Base-by-base conservation (phyloP, 1,140 invertebrate species). In the Saccostrea echinata region DNA sequence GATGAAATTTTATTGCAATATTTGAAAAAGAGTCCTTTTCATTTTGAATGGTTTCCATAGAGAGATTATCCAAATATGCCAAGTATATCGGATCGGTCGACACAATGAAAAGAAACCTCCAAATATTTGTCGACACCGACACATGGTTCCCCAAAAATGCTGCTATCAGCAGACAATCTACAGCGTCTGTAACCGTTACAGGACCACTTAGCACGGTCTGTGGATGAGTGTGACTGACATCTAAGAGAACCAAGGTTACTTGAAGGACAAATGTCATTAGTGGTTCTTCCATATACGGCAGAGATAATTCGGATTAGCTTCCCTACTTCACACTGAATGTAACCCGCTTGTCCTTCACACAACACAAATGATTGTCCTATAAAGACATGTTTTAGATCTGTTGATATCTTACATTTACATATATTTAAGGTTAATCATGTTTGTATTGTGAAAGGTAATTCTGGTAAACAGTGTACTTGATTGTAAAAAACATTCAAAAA, bases 151-250 rank as follows among this genome's bases (percentile, higher is more conserved):
- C 68, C 27, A 30, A 76, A 76, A 11, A 76, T 27, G 27, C 27
- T 76, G 68, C 68, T 76, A 11, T 76, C 27, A 76, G 68, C 68
- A 12, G 12, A 76, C 68, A 76, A 8, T 9, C 68, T 76, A 30
- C 68, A 76, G 68, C 27, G 30, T 76, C 27, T 30, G 27, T 76
- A 76, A 3, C 68, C 68, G 27, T 76, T 76, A 76, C 68, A 76
- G 24, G 68, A 76, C 68, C 68, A 76, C 68, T 33, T 76, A 76
- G 68, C 68, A 76, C 27, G 68, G 68, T 76, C 68, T 12, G 27
- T 33, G 68, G 68, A 76, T 12, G 27, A 76, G 27, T 27, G 68
- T 13, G 68, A 27, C 11, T 76, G 68, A 76, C 68, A 76, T 8
- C 11, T 30, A 9, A 76, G 68, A 0, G 68, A 76, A 27, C 68